Percentiles rank a stretch among this genome's conserved stretches.
These are phyloP conservation scores for Euwallacea fornicatus DNA, from an alignment of 1,140 invertebrate genomes.

Conservation along the genomic window DNA sequence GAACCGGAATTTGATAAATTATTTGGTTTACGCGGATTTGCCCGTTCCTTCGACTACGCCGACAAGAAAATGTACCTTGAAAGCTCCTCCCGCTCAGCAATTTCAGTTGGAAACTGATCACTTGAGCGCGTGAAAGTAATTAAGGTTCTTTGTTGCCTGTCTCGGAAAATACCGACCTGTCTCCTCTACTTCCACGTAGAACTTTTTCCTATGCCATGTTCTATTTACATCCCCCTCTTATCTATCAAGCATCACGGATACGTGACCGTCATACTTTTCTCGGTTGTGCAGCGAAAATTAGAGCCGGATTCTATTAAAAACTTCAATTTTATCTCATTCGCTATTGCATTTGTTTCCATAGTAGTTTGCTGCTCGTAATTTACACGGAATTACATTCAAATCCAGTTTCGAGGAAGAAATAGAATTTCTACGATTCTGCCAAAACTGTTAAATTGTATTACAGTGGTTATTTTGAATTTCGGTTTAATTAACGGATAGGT, in stretches of 20 bases:
- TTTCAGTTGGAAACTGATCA: slow-evolving; percentile 30
- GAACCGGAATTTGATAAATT: slow-evolving; percentile 30
- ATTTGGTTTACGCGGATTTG: slow-evolving; percentile 36
- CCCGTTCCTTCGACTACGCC: slow-evolving; percentile 16
- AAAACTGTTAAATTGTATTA: not conserved
- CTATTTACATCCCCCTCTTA: no score
- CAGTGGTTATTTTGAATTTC: not conserved
- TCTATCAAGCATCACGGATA: no score
- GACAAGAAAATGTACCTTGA: slow-evolving; percentile 31
- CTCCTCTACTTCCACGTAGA: not conserved
- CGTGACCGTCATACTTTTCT: no score
- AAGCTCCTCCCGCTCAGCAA: slow-evolving; percentile 20
- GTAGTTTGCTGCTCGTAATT: not conserved
- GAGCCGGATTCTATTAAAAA: no score
- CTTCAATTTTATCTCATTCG: slow-evolving; percentile 4
- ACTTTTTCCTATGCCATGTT: no score
- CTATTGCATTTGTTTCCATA: not conserved
- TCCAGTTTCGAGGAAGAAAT: not conserved
- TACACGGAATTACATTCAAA: slow-evolving; percentile 12
- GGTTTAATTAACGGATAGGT: not conserved
- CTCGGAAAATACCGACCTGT: slow-evolving; percentile 11
- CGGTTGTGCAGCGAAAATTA: no score
- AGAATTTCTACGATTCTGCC: not conserved
- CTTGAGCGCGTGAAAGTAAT: slow-evolving; percentile 32
- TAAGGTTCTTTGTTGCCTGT: slow-evolving; percentile 29